These are phyloP conservation scores for Corythoichthys haematopterus DNA, from an alignment of 2,113 vertebrate genomes.

Conservation along the genomic window DNA sequence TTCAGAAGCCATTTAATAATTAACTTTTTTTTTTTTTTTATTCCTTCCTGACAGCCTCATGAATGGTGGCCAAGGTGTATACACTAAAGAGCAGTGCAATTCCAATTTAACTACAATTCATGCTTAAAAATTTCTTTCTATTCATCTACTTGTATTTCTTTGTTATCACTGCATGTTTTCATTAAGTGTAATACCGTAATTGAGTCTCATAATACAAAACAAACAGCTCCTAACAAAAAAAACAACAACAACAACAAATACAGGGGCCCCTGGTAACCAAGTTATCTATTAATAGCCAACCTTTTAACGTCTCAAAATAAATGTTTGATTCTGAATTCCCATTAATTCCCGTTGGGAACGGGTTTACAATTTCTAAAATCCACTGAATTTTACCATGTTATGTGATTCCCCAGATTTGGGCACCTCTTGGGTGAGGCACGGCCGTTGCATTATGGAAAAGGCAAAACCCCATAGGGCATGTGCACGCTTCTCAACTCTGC, in stretches of 20 bases:
- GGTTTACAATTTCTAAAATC: too few relatives aligned
- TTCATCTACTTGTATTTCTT: background rate
- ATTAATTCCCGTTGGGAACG: too few relatives aligned
- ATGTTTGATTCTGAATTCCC: background rate
- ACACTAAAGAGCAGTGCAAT: background rate
- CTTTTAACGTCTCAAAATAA: background rate
- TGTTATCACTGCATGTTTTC: background rate
- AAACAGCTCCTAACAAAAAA: background rate
- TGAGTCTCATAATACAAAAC: background rate
- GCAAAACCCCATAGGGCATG: constrained; percentile 37
- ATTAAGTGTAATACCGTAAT: background rate
- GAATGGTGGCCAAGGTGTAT: background rate
- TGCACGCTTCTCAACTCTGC: constrained; percentile 25
- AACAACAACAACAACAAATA: too few relatives aligned
- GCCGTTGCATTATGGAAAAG: constrained; percentile 25
- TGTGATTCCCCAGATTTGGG: constrained; percentile 25
- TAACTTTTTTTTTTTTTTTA: too few relatives aligned
- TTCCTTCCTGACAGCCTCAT: too few relatives aligned
- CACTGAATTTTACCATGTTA: background rate
- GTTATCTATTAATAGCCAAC: background rate
- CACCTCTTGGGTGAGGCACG: constrained; percentile 34
- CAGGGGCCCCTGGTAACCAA: too few relatives aligned
- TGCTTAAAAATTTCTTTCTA: background rate
- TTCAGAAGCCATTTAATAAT: too few relatives aligned
- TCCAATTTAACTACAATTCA: background rate